phyloP scores from a whole-genome alignment of 2,113 vertebrate genomes.

The Aleadryas rufinucha region DNA sequence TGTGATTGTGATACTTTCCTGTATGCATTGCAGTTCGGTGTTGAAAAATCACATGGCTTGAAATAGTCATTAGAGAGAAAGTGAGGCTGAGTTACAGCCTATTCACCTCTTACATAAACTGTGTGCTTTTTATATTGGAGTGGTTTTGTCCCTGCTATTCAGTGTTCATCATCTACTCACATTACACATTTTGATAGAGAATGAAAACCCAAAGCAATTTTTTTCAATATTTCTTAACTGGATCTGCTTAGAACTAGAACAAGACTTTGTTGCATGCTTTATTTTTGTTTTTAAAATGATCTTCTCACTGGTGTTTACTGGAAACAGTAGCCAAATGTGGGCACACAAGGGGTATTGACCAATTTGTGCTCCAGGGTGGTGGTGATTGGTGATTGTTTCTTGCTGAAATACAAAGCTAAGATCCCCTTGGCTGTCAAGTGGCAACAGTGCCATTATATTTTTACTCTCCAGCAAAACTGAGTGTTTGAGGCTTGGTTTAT shows the following conservation, averaged over 20 bases:
- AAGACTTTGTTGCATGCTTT: neutral
- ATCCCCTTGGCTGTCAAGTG: neutral
- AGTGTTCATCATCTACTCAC: neutral
- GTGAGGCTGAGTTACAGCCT: neutral
- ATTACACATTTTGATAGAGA: neutral
- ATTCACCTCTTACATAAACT: neutral
- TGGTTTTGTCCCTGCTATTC: neutral
- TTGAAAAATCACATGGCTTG: neutral
- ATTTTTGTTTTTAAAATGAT: neutral
- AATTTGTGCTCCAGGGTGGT: neutral
- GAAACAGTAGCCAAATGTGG: neutral
- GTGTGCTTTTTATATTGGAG: neutral
- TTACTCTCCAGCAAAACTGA: neutral
- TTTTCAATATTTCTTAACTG: neutral
- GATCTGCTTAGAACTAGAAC: neutral
- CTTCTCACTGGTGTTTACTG: neutral
- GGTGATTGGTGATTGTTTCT: neutral
- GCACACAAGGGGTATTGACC: neutral
- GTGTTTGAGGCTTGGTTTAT: neutral
- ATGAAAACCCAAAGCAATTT: neutral
- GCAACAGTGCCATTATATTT: neutral
- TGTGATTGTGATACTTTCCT: neutral
- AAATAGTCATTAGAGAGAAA: neutral
- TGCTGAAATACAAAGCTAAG: neutral
- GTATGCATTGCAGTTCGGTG: neutral